Conservation (phyloP, 2,113 vertebrate genomes). For the Syngnathus scovelli region DNA sequence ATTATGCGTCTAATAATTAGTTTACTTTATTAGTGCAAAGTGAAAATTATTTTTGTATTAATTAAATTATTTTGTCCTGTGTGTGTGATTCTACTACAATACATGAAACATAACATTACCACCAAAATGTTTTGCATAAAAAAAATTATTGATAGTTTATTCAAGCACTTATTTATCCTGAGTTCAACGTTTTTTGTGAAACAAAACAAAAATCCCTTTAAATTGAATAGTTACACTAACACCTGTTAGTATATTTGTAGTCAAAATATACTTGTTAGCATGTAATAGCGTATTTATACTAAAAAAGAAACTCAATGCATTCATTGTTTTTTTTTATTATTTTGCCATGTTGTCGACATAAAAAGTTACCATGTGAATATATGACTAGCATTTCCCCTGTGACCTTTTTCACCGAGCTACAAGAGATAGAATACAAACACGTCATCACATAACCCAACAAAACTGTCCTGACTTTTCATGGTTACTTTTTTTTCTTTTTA, state of each 20-base stretch:
- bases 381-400: conserved; percentile 39
- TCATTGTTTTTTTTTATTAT: conserved; percentile 44
- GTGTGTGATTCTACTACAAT: too few relatives aligned
- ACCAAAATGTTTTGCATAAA: too few relatives aligned
- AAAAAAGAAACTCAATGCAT: not conserved
- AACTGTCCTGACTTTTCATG: conserved; percentile 10
- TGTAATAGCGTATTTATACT: too few relatives aligned
- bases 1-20: not conserved
- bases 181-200: too few relatives aligned
- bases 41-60: not conserved
- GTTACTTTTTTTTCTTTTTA: not conserved
- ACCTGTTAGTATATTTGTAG: too few relatives aligned
- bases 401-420: conserved; percentile 5
- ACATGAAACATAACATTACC: too few relatives aligned
- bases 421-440: conserved; percentile 32
- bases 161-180: too few relatives aligned
- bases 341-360: conserved; percentile 49
- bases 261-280: too few relatives aligned
- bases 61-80: too few relatives aligned
- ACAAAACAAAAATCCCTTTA: too few relatives aligned
- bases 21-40: not conserved
- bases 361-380: conserved; percentile 49
- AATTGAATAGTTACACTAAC: too few relatives aligned
- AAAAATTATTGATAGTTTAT: too few relatives aligned
- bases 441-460: conserved; percentile 37